Base-by-base conservation (phyloP, 2,113 vertebrate species). In the Labeo catla region DNA sequence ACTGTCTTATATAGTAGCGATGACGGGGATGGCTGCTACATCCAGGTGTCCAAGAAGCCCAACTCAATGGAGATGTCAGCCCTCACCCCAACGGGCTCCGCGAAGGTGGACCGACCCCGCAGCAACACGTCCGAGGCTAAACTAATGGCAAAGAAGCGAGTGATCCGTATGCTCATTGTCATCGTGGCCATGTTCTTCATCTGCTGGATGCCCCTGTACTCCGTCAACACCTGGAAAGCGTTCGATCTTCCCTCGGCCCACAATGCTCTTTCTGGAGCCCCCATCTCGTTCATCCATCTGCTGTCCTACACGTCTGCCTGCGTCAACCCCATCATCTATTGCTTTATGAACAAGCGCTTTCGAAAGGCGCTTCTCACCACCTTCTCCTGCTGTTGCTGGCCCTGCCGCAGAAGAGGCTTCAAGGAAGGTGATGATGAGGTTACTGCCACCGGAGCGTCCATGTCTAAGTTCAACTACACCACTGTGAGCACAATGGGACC, bases 341-440 rank as follows among this genome's bases (percentile, higher is more conserved):
- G 98, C 94, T 99, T 99, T 94, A 99, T 98, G 97, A 98, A 99
- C 95, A 98, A 95, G 2, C 97, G 98, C 19, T 99, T 99, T 91
- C 97, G 98, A 78, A 95, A 96, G 73, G 97, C 97, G 21, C 95
- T 97, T 12, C 87, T 95, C 1, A 81, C 94, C 87, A 97, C 97
- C 0, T 98, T 97, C 5, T 91, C 94, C 0, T 93, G 96, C 91
- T 97, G 96, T 76, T 95, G 90, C 91, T 92, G 4, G 0, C 73
- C 89, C 19, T 94, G 80, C 54, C 91, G 0, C 1, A 74, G 87
- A 52, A 85, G 85, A 8, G 90, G 91, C 47, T 89, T 93, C 5
- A 89, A 88, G 0, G 95, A 95, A 0, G 93, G 94, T 0, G 96
- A 97, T 36, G 95, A 95, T 89, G 95, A 96, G 6, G 92, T 92